These are phyloP conservation scores for Leptosomus discolor DNA, from an alignment of 2,113 vertebrate genomes.

Conservation along the genomic window DNA sequence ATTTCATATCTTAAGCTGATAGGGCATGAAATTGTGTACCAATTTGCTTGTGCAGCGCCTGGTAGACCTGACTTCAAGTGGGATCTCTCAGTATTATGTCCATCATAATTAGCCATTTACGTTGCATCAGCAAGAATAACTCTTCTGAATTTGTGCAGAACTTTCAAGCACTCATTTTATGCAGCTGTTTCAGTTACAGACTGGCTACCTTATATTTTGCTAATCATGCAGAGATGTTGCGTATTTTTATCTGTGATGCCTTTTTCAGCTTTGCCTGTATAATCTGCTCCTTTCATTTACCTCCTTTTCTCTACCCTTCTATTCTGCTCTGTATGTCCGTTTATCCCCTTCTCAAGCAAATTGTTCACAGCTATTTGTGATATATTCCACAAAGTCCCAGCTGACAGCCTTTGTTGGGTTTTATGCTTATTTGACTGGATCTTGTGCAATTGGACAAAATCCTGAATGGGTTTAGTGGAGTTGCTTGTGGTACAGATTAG, in stretches of 20 bases:
- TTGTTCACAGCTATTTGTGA: background rate
- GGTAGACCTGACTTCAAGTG: background rate
- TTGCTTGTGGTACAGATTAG: background rate
- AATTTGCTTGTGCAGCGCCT: background rate
- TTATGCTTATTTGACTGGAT: background rate
- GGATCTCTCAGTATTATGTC: background rate
- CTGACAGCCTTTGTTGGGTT: background rate
- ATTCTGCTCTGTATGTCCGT: background rate
- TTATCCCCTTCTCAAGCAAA: background rate
- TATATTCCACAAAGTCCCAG: background rate
- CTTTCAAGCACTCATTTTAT: background rate
- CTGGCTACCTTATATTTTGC: background rate
- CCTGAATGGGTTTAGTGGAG: background rate
- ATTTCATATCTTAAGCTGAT: background rate
- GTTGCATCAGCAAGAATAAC: background rate
- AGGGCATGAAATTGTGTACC: background rate
- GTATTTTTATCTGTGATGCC: background rate
- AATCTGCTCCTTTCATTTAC: background rate
- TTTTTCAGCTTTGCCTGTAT: background rate
- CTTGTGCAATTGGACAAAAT: background rate
- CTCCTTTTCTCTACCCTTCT: background rate
- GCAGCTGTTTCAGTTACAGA: background rate
- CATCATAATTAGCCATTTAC: background rate
- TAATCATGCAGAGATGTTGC: background rate
- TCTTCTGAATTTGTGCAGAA: background rate